Conservation (phyloP, 1,140 invertebrate genomes). For the Brachionus angularis region DNA sequence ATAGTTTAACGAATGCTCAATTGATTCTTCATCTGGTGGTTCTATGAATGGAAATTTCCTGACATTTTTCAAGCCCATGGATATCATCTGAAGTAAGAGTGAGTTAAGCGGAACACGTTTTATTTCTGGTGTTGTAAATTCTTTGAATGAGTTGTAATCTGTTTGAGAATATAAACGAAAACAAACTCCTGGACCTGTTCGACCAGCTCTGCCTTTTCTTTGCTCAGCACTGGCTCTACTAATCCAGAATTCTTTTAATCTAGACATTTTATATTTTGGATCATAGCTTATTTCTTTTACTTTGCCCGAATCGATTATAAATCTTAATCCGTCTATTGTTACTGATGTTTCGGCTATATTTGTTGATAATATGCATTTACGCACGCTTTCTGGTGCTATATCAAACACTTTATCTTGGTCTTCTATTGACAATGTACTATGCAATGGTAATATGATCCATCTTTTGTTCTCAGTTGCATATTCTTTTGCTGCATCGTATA, state of each 20-base stretch:
- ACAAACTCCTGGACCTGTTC: slow-evolving; percentile 58
- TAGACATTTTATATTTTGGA: slow-evolving; percentile 76
- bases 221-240: slow-evolving; percentile 94
- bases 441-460: slow-evolving; percentile 92
- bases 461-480: slow-evolving; percentile 74
- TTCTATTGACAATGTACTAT: slow-evolving; percentile 81
- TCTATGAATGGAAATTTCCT: slow-evolving; percentile 92
- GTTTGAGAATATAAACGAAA: slow-evolving; percentile 82
- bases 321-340: slow-evolving; percentile 95
- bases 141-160: slow-evolving; percentile 72
- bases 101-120: slow-evolving; percentile 85
- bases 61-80: slow-evolving; percentile 84
- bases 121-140: slow-evolving; percentile 82
- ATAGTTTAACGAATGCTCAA: slow-evolving; percentile 79
- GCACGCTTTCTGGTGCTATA: slow-evolving; percentile 83
- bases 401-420: slow-evolving; percentile 98
- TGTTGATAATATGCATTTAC: slow-evolving; percentile 97
- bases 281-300: slow-evolving; percentile 97
- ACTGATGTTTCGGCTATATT: slow-evolving; percentile 99
- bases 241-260: slow-evolving; percentile 88
- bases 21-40: slow-evolving; percentile 69
- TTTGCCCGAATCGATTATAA: slow-evolving; percentile 84
- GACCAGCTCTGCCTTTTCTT: slow-evolving; percentile 81
- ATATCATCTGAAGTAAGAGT: slow-evolving; percentile 85
- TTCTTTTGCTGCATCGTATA: slow-evolving; percentile 78